phyloP scores from a whole-genome alignment of 2,888 invertebrate genomes.

The Melipona bicolor region DNA sequence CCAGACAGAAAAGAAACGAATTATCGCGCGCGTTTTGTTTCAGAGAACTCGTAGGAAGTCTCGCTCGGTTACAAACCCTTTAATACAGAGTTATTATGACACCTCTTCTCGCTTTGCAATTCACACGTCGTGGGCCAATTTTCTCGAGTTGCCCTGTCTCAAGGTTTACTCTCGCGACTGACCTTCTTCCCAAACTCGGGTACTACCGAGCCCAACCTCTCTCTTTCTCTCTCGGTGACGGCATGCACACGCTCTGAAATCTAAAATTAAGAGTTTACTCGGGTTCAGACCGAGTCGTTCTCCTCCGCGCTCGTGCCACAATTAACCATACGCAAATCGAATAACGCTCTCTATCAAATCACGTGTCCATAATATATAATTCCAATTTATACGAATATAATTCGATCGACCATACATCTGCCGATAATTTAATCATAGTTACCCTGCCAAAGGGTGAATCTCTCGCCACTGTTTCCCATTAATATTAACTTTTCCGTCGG shows the following conservation, averaged over 20 bases:
- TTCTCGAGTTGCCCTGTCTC: conserved; percentile 27
- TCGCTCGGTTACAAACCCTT: background rate
- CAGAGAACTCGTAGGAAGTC: background rate
- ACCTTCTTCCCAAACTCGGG: conserved; percentile 27
- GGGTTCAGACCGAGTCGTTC: background rate
- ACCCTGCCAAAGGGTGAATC: background rate
- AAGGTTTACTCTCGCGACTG: conserved; percentile 27
- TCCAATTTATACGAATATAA: background rate
- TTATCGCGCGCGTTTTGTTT: no score
- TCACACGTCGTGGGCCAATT: conserved; percentile 29
- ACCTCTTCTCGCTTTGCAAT: conserved; percentile 9
- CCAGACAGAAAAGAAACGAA: background rate
- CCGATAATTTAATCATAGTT: background rate
- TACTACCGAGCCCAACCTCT: background rate
- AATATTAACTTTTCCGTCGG: background rate
- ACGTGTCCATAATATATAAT: background rate
- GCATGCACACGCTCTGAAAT: background rate
- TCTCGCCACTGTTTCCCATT: background rate
- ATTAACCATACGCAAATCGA: background rate
- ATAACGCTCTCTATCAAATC: background rate
- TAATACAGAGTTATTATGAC: conserved; percentile 24
- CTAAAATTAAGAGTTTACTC: conserved; percentile 5
- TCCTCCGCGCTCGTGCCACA: no score
- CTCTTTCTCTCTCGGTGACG: no score
- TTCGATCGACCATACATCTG: background rate